Evolutionary conservation across 2,797 vertebrate species (phyloP).

Genomic region (Garrulus glandarius): DNA sequence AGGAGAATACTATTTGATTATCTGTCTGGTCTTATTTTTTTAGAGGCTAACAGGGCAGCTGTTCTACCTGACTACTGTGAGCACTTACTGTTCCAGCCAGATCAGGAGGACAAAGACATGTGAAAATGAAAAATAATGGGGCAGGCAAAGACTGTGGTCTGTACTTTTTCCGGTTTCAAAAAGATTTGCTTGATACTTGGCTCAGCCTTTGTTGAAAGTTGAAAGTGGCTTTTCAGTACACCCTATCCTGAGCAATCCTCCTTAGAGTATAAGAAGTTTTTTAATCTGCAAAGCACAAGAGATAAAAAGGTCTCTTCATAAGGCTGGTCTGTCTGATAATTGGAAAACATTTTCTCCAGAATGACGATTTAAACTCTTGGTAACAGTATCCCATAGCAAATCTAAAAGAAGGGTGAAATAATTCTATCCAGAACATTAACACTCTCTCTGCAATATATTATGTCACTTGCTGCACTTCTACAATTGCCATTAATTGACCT

Average conservation of each 20-base stretch:
- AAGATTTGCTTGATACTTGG: background rate
- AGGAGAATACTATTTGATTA: conserved; percentile 17
- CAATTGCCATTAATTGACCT: conserved; percentile 12
- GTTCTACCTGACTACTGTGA: background rate
- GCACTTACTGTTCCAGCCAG: conserved; percentile 46
- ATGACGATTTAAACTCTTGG: background rate
- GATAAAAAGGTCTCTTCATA: conserved; percentile 3
- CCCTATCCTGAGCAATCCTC: background rate
- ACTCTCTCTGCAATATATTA: background rate
- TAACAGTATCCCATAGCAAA: background rate
- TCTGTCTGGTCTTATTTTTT: conserved; percentile 27
- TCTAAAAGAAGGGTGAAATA: background rate
- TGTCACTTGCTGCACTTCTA: background rate
- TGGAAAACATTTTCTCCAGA: conserved; percentile 5
- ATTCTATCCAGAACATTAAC: background rate
- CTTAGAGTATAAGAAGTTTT: conserved; percentile 7
- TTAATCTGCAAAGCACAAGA: conserved; percentile 16
- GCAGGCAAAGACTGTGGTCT: conserved; percentile 14
- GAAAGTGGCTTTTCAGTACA: conserved; percentile 28
- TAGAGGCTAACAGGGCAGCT: conserved; percentile 23
- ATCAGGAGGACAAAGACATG: conserved; percentile 47
- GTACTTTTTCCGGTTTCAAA: conserved; percentile 28
- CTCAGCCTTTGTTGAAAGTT: conserved; percentile 29
- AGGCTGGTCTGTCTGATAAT: background rate
- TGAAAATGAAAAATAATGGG: conserved; percentile 59